These are phyloP conservation scores for Varroa destructor DNA, from an alignment of 1,140 invertebrate species.

Conservation along the genomic window DNA sequence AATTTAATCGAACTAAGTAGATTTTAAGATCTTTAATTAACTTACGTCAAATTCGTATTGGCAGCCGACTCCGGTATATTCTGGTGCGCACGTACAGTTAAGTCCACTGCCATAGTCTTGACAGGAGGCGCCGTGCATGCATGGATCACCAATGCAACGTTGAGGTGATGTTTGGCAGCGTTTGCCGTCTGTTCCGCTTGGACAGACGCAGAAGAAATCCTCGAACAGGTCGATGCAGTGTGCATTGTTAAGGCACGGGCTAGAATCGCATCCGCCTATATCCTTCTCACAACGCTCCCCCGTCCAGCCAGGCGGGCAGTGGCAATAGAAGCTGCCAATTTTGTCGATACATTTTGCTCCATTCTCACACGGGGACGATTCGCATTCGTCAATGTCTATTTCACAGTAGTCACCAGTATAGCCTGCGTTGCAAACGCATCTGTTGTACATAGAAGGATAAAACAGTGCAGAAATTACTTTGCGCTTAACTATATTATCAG, in stretches of 20 bases:
- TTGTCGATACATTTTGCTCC: conserved; percentile 74
- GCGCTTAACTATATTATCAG: too few species aligned
- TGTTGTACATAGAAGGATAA: conserved; percentile 31
- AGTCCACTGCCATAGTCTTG: conserved; percentile 86
- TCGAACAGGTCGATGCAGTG: conserved; percentile 81
- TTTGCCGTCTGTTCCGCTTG: conserved; percentile 81
- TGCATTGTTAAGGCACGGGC: conserved; percentile 81
- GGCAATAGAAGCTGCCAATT: conserved; percentile 66
- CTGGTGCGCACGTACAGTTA: conserved; percentile 75
- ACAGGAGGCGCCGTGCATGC: conserved; percentile 83
- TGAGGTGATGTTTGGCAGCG: conserved; percentile 87
- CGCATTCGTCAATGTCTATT: conserved; percentile 72
- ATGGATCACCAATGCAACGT: conserved; percentile 84
- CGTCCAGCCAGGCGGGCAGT: conserved; percentile 72
- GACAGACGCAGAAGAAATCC: conserved; percentile 92
- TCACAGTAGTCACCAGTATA: conserved; percentile 72
- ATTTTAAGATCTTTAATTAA: background rate
- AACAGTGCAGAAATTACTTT: background rate
- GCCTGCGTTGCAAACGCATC: conserved; percentile 77
- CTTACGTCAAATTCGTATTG: conserved; percentile 69
- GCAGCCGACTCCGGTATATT: conserved; percentile 74
- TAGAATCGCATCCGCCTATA: conserved; percentile 65
- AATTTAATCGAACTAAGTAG: background rate
- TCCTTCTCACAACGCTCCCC: conserved; percentile 72
- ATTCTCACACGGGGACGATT: conserved; percentile 70